Evolutionary conservation across 2,113 vertebrate genomes (phyloP).

Genomic region (Eublepharis macularius): DNA sequence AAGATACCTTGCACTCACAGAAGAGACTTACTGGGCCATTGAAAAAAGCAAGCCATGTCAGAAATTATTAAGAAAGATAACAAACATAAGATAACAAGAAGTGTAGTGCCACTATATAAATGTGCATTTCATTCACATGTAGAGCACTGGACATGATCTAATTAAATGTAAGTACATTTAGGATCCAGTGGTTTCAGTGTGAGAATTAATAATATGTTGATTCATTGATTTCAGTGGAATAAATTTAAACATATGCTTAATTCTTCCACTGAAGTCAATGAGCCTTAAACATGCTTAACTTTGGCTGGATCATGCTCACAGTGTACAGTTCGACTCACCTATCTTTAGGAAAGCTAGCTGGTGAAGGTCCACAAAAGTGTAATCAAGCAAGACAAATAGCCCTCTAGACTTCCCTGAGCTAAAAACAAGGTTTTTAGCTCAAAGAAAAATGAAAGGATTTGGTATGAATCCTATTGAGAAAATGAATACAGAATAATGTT

Average conservation of each 20-base stretch:
- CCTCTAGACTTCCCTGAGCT: too few species aligned
- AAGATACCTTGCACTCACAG: background rate
- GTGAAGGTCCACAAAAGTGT: background rate
- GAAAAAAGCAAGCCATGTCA: background rate
- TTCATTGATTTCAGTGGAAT: too few species aligned
- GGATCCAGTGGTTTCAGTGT: background rate
- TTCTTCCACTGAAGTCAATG: background rate
- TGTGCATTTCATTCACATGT: background rate
- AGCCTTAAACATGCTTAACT: background rate
- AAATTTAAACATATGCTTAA: background rate
- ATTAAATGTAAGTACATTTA: background rate
- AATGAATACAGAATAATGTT: too few species aligned
- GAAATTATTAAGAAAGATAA: background rate
- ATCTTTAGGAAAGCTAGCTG: background rate
- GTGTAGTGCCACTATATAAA: background rate
- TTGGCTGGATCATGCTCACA: background rate
- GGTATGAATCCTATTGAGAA: background rate
- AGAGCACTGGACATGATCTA: background rate
- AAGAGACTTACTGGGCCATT: background rate
- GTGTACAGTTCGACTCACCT: background rate
- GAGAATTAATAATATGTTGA: background rate
- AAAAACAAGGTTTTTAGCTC: background rate
- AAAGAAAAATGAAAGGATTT: background rate
- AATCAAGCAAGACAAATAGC: background rate
- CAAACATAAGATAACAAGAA: background rate